Percentiles rank a stretch among this genome's conserved stretches.
Conservation (phyloP, 2,888 invertebrate genomes). For the Brenthis daphne region DNA sequence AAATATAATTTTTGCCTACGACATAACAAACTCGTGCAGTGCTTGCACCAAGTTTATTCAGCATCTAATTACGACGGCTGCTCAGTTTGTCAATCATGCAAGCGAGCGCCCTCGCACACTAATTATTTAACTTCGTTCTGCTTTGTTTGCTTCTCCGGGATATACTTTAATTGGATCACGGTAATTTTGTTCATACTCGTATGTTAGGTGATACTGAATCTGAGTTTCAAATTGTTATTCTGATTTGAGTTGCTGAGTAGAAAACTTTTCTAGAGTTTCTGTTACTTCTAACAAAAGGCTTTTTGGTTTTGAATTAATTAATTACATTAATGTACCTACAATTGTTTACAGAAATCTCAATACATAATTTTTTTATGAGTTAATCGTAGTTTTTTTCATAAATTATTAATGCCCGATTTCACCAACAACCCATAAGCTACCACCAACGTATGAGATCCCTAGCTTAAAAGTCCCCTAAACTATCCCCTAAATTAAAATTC, state of each 20-base stretch:
- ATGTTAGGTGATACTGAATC: slow-evolving; percentile 38
- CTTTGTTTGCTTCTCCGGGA: slow-evolving; percentile 49
- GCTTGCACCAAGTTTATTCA: slow-evolving; percentile 59
- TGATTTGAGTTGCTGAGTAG: background rate
- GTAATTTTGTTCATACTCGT: slow-evolving; percentile 43
- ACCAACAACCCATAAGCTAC: too few species aligned
- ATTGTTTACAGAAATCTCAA: too few species aligned
- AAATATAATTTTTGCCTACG: background rate
- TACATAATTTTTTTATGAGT: too few species aligned
- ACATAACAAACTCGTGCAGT: slow-evolving; percentile 13
- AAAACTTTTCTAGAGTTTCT: slow-evolving; percentile 3
- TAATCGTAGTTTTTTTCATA: too few species aligned
- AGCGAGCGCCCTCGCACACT: slow-evolving; percentile 47
- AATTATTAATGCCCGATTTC: too few species aligned
- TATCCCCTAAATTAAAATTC: too few species aligned
- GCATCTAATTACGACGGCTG: slow-evolving; percentile 69
- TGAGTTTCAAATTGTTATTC: slow-evolving; percentile 27
- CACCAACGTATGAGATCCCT: too few species aligned
- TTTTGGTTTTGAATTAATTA: slow-evolving; percentile 2
- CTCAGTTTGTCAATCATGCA: slow-evolving; percentile 71
- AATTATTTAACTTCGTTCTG: slow-evolving; percentile 59
- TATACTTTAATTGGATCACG: slow-evolving; percentile 55
- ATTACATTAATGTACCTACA: background rate
- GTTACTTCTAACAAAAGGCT: slow-evolving; percentile 5
- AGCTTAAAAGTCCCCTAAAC: too few species aligned